Percentiles rank a stretch among this genome's conserved stretches.
These are phyloP conservation scores for Eulimnadia texana DNA, from an alignment of 1,140 invertebrate genomes.

Conservation along the genomic window DNA sequence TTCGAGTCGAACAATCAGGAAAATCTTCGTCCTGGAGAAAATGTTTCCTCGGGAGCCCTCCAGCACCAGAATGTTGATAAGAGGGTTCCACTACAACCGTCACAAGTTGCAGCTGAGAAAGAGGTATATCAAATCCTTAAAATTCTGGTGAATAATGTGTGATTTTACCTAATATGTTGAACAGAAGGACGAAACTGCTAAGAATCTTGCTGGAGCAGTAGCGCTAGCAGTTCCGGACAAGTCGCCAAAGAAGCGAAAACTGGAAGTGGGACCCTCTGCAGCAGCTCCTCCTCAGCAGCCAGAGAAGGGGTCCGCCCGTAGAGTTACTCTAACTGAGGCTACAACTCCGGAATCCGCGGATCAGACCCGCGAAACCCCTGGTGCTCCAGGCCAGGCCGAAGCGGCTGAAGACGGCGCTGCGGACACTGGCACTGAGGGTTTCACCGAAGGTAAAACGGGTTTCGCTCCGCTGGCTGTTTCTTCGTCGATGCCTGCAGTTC, in stretches of 20 bases:
- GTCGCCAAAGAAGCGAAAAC: slow-evolving; percentile 34
- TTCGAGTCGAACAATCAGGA: slow-evolving; percentile 8
- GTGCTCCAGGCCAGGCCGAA: neutral
- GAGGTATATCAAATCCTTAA: neutral
- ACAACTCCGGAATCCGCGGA: slow-evolving; percentile 13
- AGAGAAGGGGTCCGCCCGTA: neutral
- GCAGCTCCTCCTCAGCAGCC: neutral
- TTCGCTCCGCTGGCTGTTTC: slow-evolving; percentile 12
- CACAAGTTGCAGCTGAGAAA: slow-evolving; percentile 15
- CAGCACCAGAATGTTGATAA: neutral
- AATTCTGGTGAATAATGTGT: neutral
- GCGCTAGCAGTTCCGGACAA: slow-evolving; percentile 19
- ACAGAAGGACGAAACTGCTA: neutral
- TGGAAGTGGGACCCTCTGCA: slow-evolving; percentile 14
- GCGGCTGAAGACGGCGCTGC: slow-evolving; percentile 1
- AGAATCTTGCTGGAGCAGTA: slow-evolving; percentile 15
- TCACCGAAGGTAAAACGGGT: neutral
- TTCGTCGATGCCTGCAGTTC: slow-evolving; percentile 11
- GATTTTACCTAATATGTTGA: neutral
- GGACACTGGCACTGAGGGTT: slow-evolving; percentile 1
- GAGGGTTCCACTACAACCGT: neutral
- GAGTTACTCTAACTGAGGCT: neutral
- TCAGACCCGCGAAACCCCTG: neutral
- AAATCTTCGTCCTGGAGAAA: slow-evolving; percentile 4
- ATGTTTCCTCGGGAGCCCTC: neutral